Evolutionary conservation across 2,888 invertebrate genomes (phyloP), one percentile per base, ranked within the genome.

Genomic region (Leptinotarsa peninsularis): DNA sequence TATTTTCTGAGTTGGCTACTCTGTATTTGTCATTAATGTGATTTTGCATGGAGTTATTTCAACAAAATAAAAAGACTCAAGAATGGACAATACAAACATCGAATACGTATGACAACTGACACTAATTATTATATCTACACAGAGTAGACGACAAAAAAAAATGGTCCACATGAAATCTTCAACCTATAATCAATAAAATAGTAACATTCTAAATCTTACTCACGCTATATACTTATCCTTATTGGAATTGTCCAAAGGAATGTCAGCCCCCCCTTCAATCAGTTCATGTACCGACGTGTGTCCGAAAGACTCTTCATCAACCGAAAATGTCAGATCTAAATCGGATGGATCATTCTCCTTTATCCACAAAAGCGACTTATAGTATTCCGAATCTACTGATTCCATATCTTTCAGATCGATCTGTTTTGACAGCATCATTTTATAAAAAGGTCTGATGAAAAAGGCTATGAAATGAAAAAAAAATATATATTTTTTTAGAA

Each of bases 401-500:
- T 99, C 99, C 99, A 99, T 99, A 88, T 99, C 99, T 86, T 95
- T 95, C 67, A 99, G 90, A 84, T 96, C 96, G 79, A 99, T 99
- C 68, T 93, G 89, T 90, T 98, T 98, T 79, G 94, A 94, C 83
- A 99, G 90, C 98, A 99, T 98, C 99, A 99, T 99, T 90, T 99
- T 99, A 90, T 99, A 99, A 90, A 99, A 99, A 73, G 99, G 99
- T 87, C 99, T 94, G 90, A 99, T 99, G 90, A 99, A 99, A 90
- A 99, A 99, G 68, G 98, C 98, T 96, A 89, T 4, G 90, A 85
- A 70, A 63, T 71, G 70, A 58, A 71, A 73, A 21, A 1, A 13
- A 21, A 18, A 58, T 21, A 1, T 3, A 56, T 56, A 4, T 2
- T 17, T 4, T 33, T 52, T 54, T 17, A 54, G 10, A 54, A 17